phyloP scores from a whole-genome alignment of 2,888 invertebrate genomes.

The Philaethria dido region DNA sequence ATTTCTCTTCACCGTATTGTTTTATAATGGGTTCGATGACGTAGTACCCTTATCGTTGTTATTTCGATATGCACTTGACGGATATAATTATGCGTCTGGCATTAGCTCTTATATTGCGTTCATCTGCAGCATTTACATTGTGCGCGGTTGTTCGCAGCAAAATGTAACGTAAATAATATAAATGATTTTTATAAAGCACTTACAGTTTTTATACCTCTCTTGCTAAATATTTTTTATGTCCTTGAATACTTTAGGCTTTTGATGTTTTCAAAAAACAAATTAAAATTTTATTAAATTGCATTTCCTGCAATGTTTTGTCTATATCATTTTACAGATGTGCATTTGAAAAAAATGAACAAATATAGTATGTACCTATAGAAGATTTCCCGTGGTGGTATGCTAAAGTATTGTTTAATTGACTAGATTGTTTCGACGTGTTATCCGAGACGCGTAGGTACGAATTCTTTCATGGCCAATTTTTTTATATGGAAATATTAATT shows the following conservation, averaged over 20 bases:
- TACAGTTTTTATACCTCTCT: not conserved
- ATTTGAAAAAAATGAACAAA: too few relatives aligned
- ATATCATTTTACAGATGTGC: too few relatives aligned
- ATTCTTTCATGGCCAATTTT: too few relatives aligned
- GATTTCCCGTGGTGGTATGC: not conserved
- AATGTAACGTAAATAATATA: constrained; percentile 1
- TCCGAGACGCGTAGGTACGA: not conserved
- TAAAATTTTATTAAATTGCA: too few relatives aligned
- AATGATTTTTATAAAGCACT: not conserved
- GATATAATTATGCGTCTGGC: constrained; percentile 24
- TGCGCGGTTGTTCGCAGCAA: not conserved
- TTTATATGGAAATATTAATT: too few relatives aligned
- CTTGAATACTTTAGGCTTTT: not conserved
- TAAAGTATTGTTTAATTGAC: not conserved
- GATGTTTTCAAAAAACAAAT: not conserved
- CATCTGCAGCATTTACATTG: constrained; percentile 20
- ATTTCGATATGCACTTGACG: constrained; percentile 21
- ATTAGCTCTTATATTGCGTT: constrained; percentile 18
- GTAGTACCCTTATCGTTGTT: constrained; percentile 19
- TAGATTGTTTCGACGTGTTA: not conserved
- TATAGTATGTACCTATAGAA: not conserved
- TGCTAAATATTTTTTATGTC: not conserved
- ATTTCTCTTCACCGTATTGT: constrained; percentile 10
- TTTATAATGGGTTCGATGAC: constrained; percentile 12
- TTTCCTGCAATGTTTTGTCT: too few relatives aligned